These are phyloP conservation scores for Hyalella azteca DNA, from an alignment of 2,888 invertebrate species.

Conservation along the genomic window DNA sequence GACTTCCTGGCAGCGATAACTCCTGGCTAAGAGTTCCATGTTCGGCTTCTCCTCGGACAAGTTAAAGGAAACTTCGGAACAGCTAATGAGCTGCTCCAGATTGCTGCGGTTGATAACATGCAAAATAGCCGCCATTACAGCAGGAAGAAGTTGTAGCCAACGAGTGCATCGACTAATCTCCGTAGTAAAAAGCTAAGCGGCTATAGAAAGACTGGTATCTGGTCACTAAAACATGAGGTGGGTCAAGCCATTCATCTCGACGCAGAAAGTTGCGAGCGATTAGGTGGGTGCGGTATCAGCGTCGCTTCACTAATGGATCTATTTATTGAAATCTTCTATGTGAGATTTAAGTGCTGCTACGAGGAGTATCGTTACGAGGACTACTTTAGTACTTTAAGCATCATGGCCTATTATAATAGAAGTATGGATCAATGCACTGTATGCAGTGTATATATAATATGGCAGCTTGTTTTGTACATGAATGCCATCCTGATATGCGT, in stretches of 20 bases:
- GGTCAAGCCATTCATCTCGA: neutral
- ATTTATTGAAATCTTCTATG: neutral
- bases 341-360: too few species aligned
- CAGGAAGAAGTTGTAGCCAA: neutral
- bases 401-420: too few species aligned
- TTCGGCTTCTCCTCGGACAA: too few species aligned
- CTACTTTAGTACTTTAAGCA: too few species aligned
- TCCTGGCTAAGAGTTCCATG: too few species aligned
- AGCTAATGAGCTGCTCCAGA: conserved; percentile 7
- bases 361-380: too few species aligned
- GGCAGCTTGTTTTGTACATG: too few species aligned
- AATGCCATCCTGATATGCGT: too few species aligned
- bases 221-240: neutral
- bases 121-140: conserved; percentile 20
- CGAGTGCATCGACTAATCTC: neutral
- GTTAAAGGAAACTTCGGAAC: neutral
- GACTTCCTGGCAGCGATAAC: too few species aligned
- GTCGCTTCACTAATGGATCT: neutral
- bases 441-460: too few species aligned
- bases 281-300: neutral
- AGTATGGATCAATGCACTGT: neutral
- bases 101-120: conserved; percentile 20
- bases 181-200: neutral
- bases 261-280: conserved; percentile 14
- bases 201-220: neutral